Percentiles rank a stretch among this genome's conserved stretches.
phyloP scores from a whole-genome alignment of 1,140 invertebrate genomes.

The Philopotamus ludificatus region DNA sequence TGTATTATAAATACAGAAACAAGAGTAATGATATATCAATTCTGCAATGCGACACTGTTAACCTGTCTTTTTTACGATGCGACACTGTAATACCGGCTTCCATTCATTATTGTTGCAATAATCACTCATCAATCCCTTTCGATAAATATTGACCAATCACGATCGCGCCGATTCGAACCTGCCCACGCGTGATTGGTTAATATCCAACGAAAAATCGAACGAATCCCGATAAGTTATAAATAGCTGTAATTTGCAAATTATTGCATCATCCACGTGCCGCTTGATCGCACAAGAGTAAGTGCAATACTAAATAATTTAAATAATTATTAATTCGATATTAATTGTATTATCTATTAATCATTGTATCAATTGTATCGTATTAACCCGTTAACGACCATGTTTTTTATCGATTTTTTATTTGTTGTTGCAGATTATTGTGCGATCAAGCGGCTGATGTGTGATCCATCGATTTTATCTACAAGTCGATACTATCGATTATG shows the following conservation, averaged over 20 bases:
- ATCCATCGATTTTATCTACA: neutral
- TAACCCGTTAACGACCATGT: neutral
- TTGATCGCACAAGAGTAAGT: slow-evolving; percentile 35
- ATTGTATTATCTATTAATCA: no score
- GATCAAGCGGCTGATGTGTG: neutral
- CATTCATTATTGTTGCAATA: slow-evolving; percentile 12
- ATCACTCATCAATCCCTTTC: neutral
- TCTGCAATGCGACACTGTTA: no score
- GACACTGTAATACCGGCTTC: no score
- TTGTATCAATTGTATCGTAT: no score
- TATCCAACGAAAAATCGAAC: slow-evolving; percentile 17
- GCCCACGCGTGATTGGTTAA: slow-evolving; percentile 2
- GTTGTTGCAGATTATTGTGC: neutral
- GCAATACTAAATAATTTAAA: neutral
- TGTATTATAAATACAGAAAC: no score
- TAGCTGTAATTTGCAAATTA: neutral
- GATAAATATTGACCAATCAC: slow-evolving; percentile 2
- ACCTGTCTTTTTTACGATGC: no score
- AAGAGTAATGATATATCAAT: no score
- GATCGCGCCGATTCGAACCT: neutral
- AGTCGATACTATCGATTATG: no score
- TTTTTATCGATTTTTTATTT: neutral
- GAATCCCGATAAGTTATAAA: slow-evolving; percentile 30
- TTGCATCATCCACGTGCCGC: slow-evolving; percentile 26
- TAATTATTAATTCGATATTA: no score